These are phyloP conservation scores for Drosophila histrio DNA, from an alignment of 2,888 invertebrate species.

Conservation along the genomic window DNA sequence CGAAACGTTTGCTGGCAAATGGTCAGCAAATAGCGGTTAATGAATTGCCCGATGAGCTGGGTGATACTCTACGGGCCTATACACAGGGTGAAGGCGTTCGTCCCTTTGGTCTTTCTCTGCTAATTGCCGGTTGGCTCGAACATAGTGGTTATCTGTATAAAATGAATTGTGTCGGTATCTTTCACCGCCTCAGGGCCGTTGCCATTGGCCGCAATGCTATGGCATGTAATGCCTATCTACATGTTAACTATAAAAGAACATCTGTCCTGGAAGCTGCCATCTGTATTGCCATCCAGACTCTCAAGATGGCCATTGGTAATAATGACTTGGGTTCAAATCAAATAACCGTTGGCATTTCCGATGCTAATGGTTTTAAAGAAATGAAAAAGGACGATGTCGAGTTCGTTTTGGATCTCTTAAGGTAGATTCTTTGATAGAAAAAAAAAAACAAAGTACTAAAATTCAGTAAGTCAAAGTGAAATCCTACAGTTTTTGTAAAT, in stretches of 20 bases:
- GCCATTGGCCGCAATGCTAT: background rate
- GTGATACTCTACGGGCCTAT: background rate
- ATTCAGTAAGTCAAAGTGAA: background rate
- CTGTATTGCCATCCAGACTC: background rate
- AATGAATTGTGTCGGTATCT: background rate
- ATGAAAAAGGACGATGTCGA: background rate
- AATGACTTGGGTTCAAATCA: background rate
- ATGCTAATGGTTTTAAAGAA: background rate
- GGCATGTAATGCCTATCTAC: background rate
- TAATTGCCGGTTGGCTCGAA: background rate
- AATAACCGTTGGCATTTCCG: background rate
- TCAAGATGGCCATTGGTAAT: background rate
- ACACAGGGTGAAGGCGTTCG: background rate
- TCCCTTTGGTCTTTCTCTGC: background rate
- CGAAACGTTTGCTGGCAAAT: background rate
- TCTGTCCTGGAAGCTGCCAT: background rate
- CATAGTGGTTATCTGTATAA: background rate
- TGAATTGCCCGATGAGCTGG: background rate
- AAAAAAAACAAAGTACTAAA: too few relatives aligned
- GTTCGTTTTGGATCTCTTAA: background rate
- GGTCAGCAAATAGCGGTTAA: background rate
- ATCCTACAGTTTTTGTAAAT: background rate
- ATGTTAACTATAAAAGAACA: too few relatives aligned
- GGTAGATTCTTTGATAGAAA: background rate
- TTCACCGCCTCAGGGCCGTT: background rate